phyloP scores from a whole-genome alignment of 2,888 invertebrate species.

The Microctonus aethiopoides region DNA sequence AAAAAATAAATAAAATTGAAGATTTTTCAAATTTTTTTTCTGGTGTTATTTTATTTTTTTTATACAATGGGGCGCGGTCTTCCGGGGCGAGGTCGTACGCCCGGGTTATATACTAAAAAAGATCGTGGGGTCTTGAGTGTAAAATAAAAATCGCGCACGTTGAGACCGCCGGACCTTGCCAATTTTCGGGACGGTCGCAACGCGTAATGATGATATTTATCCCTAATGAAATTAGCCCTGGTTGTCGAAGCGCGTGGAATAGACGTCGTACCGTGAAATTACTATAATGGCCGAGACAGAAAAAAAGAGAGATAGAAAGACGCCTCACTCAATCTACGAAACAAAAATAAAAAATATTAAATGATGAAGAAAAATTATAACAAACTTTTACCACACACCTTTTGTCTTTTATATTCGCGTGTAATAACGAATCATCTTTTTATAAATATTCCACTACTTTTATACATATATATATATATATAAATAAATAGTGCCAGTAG shows the following conservation, averaged over 20 bases:
- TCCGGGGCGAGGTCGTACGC: conserved; percentile 17
- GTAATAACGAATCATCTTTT: neutral
- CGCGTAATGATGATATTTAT: conserved; percentile 66
- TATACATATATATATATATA: neutral
- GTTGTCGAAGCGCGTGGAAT: conserved; percentile 57
- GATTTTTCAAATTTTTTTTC: too few species aligned
- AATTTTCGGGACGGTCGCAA: conserved; percentile 55
- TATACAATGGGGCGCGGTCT: conserved; percentile 26
- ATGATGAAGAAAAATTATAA: neutral
- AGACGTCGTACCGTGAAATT: conserved; percentile 64
- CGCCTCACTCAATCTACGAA: conserved; percentile 37
- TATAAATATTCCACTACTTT: neutral
- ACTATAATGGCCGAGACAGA: conserved; percentile 63
- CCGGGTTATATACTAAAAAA: conserved; percentile 8
- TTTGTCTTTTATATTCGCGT: neutral
- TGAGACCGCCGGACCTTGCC: conserved; percentile 43
- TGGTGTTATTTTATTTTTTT: neutral
- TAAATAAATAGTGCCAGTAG: neutral
- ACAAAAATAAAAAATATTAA: conserved; percentile 10
- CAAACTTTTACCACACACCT: neutral
- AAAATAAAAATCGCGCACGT: conserved; percentile 39
- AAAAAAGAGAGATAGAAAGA: too few species aligned
- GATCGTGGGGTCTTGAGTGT: conserved; percentile 41
- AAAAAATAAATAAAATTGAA: too few species aligned
- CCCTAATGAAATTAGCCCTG: conserved; percentile 66